These are phyloP conservation scores for Plutomurus gul DNA, from an alignment of 1,140 invertebrate genomes.

Conservation along the genomic window DNA sequence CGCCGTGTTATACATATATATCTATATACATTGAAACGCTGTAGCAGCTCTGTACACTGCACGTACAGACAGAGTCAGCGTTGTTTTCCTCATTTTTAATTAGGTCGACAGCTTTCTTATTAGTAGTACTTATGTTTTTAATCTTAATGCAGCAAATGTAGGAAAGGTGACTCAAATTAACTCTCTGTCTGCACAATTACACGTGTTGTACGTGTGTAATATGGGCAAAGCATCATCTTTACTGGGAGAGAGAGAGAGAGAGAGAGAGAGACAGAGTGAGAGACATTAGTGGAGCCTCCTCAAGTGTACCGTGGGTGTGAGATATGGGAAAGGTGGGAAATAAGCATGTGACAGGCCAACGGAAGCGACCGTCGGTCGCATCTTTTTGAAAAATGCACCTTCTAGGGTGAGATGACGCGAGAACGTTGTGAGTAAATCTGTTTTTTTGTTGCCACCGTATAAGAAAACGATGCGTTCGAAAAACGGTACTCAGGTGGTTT, in stretches of 20 bases:
- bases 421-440: not conserved
- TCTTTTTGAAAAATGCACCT: conserved; percentile 22
- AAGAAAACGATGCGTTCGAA: not conserved
- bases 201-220: not conserved
- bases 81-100: conserved; percentile 25
- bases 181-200: not conserved
- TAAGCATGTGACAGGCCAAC: not conserved
- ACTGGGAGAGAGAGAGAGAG: too few species aligned
- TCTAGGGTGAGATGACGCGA: too few species aligned
- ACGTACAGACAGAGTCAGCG: too few species aligned
- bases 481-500: conserved; percentile 14
- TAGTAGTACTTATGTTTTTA: conserved; percentile 16
- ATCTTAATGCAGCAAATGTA: conserved; percentile 1
- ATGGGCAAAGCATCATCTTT: conserved; percentile 8
- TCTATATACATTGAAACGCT: too few species aligned
- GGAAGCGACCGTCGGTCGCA: not conserved
- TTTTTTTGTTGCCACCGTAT: not conserved
- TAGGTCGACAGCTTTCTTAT: conserved; percentile 26
- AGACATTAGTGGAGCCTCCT: not conserved
- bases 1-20: too few species aligned
- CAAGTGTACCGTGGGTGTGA: conserved; percentile 21
- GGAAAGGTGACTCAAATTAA: not conserved
- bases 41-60: too few species aligned
- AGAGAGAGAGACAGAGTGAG: too few species aligned
- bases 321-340: conserved; percentile 20